Conservation (phyloP, 2,888 invertebrate species). For the Drosophila fungiperda region DNA sequence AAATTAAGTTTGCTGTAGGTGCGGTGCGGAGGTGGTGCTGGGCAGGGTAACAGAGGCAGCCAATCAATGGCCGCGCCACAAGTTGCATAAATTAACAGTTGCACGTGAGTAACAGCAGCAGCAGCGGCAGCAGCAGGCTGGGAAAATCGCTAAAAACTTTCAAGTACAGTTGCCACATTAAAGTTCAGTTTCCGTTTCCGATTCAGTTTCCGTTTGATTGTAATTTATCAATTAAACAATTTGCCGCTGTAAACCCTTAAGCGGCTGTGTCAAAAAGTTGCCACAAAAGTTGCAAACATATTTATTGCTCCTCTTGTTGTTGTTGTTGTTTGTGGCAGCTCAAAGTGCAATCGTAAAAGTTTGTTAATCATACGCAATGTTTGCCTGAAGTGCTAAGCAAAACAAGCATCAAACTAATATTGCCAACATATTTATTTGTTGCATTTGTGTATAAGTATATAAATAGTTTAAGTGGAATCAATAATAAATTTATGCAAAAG, state of each 20-base stretch:
- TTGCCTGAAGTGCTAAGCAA: slow-evolving; percentile 8
- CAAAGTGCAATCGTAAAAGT: slow-evolving; percentile 44
- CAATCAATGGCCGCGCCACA: slow-evolving; percentile 74
- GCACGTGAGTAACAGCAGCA: slow-evolving; percentile 65
- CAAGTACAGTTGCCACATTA: slow-evolving; percentile 67
- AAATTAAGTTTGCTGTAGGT: slow-evolving; percentile 62
- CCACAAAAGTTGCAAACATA: slow-evolving; percentile 17
- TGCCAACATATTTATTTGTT: not conserved
- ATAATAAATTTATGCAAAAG: not conserved
- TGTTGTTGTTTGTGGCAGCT: slow-evolving; percentile 7
- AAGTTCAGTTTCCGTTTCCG: slow-evolving; percentile 31
- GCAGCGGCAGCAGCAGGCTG: not conserved
- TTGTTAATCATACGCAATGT: slow-evolving; percentile 68
- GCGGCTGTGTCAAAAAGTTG: slow-evolving; percentile 31
- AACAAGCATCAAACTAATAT: slow-evolving; percentile 22
- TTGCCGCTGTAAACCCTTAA: slow-evolving; percentile 42
- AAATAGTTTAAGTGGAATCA: not conserved
- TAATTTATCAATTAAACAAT: slow-evolving; percentile 65
- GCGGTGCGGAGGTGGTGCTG: not conserved
- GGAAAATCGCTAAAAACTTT: slow-evolving; percentile 47
- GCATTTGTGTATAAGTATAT: not conserved
- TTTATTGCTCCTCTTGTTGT: slow-evolving; percentile 5
- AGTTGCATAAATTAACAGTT: slow-evolving; percentile 74
- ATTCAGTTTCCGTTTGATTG: slow-evolving; percentile 22
- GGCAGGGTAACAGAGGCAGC: slow-evolving; percentile 28